Evolutionary conservation across 92 coral and sea anemone genomes (phyloP).

Genomic region (Ricordea florida): DNA sequence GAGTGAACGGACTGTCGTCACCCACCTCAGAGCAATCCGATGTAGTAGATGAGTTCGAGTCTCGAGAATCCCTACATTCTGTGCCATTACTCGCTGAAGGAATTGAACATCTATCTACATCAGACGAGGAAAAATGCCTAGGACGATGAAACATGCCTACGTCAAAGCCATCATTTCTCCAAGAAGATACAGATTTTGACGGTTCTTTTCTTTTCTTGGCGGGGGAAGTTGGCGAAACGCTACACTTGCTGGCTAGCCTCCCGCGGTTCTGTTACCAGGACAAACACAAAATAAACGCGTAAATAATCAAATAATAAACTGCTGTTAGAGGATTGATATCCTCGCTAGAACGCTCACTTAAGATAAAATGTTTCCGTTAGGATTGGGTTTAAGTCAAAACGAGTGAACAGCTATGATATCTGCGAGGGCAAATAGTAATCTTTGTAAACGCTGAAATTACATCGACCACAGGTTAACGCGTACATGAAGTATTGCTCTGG

Average conservation of each 20-base stretch:
- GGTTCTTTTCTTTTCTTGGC: slow-evolving; percentile 68
- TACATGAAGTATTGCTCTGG: too few species aligned
- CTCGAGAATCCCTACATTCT: slow-evolving; percentile 51
- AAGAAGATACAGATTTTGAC: slow-evolving; percentile 49
- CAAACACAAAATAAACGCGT: slow-evolving; percentile 10
- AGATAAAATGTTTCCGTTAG: too few species aligned
- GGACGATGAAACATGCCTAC: slow-evolving; percentile 32
- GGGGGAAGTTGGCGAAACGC: slow-evolving; percentile 86
- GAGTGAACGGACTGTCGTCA: slow-evolving; percentile 80
- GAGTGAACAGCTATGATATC: too few species aligned
- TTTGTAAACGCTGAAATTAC: too few species aligned
- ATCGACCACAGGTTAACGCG: too few species aligned
- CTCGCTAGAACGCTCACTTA: too few species aligned
- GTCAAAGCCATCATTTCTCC: slow-evolving; percentile 74
- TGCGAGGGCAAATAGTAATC: too few species aligned
- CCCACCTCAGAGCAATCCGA: slow-evolving; percentile 81
- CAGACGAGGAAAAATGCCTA: slow-evolving; percentile 73
- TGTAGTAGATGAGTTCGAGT: slow-evolving; percentile 75
- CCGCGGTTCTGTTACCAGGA: slow-evolving; percentile 88
- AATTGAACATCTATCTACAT: slow-evolving; percentile 44
- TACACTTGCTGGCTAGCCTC: slow-evolving; percentile 93
- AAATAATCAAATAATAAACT: too few species aligned
- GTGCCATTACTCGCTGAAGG: slow-evolving; percentile 59
- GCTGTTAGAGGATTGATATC: too few species aligned
- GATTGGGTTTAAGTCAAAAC: too few species aligned